Conservation (phyloP, 2,888 invertebrate genomes). For the Agonum fuliginosum region DNA sequence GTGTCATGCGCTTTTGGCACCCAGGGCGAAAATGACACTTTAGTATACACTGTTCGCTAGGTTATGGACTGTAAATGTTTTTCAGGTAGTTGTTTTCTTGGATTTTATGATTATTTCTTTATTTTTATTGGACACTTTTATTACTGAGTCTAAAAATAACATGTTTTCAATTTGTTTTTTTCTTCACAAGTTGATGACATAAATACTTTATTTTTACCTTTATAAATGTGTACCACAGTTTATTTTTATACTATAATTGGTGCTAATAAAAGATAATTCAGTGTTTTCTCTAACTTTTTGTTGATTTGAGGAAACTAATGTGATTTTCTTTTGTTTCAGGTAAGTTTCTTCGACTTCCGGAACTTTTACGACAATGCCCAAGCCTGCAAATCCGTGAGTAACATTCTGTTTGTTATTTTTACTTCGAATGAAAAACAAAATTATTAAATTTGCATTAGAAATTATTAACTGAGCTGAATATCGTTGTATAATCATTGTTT, state of each 20-base stretch:
- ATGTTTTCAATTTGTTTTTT: slow-evolving; percentile 1
- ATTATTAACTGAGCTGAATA: slow-evolving; percentile 29
- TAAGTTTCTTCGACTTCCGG: slow-evolving; percentile 45
- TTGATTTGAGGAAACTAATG: neutral
- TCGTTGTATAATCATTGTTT: slow-evolving; percentile 6
- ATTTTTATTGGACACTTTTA: slow-evolving; percentile 4
- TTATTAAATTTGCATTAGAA: slow-evolving; percentile 22
- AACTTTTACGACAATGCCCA: slow-evolving; percentile 31
- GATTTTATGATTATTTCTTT: slow-evolving; percentile 20
- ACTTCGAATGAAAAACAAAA: neutral
- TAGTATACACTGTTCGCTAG: slow-evolving; percentile 13
- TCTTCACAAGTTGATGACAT: no score
- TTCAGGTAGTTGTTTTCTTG: slow-evolving; percentile 4
- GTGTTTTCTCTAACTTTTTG: neutral
- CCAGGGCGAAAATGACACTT: neutral
- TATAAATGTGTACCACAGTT: no score
- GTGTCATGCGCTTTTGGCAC: slow-evolving; percentile 5
- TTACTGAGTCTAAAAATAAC: neutral
- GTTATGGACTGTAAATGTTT: slow-evolving; percentile 23
- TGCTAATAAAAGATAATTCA: no score
- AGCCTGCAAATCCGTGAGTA: slow-evolving; percentile 34
- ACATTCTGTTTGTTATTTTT: slow-evolving; percentile 2
- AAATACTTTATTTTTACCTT: no score
- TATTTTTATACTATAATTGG: no score
- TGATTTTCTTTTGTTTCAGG: slow-evolving; percentile 18